Evolutionary conservation across 1,140 invertebrate genomes (phyloP).

Genomic region (Chymomyza costata): DNA sequence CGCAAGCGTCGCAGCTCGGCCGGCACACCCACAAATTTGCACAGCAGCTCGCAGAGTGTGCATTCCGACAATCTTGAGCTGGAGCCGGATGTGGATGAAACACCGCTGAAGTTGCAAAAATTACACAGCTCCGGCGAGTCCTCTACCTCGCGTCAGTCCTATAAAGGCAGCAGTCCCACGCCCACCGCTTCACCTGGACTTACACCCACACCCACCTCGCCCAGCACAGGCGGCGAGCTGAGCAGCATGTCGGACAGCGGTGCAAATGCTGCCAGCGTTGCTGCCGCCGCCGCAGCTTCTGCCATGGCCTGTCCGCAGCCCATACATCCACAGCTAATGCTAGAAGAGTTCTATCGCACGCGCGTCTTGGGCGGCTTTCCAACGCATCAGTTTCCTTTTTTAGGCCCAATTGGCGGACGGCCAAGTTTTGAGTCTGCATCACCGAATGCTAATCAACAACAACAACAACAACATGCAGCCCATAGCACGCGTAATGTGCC

Average conservation of each 20-base stretch:
- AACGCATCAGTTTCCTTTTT: constrained; percentile 80
- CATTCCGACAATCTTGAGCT: constrained; percentile 3
- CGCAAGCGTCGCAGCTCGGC: constrained; percentile 52
- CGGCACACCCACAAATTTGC: constrained; percentile 9
- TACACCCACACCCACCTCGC: constrained; percentile 74
- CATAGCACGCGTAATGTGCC: constrained; percentile 46
- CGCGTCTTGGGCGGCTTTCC: constrained; percentile 26
- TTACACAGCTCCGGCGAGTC: constrained; percentile 51
- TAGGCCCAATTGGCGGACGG: constrained; percentile 80
- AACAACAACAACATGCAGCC: constrained; percentile 2
- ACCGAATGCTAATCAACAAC: constrained; percentile 19
- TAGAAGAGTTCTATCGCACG: constrained; percentile 82
- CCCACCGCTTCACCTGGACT: constrained; percentile 57
- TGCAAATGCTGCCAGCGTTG: constrained; percentile 1
- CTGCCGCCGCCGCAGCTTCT: constrained; percentile 67
- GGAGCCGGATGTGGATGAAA: constrained; percentile 18
- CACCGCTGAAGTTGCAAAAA: constrained; percentile 16
- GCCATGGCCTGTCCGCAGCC: constrained; percentile 86
- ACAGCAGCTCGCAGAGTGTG: constrained; percentile 17
- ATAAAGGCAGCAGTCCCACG: constrained; percentile 55
- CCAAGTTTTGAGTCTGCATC: constrained; percentile 76
- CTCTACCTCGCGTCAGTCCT: constrained; percentile 41
- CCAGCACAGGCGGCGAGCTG: constrained; percentile 58
- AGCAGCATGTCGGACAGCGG: constrained; percentile 57
- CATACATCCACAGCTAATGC: constrained; percentile 83